Evolutionary conservation across 2,797 vertebrate genomes (phyloP).

Genomic region (Alcedo quadribrachys): DNA sequence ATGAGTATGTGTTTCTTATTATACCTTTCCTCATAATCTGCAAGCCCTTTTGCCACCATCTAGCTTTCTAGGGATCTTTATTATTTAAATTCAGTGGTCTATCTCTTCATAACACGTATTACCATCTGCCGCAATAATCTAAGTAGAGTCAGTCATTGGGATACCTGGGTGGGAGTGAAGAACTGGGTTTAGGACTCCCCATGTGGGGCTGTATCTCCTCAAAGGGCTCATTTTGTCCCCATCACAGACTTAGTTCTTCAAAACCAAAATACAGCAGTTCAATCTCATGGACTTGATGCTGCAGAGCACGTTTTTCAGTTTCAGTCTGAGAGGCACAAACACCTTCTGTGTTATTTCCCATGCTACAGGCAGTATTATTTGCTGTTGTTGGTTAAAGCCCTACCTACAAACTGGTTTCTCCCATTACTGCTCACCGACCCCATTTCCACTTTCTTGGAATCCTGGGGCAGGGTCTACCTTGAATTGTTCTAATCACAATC

Average conservation of each 20-base stretch:
- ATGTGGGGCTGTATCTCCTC: not conserved
- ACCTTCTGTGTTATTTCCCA: not conserved
- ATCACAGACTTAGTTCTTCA: not conserved
- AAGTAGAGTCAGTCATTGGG: not conserved
- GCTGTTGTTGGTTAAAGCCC: not conserved
- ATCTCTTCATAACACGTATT: not conserved
- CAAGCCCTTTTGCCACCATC: not conserved
- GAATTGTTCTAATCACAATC: not conserved
- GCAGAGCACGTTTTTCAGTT: not conserved
- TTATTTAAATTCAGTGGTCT: not conserved
- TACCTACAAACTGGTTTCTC: not conserved
- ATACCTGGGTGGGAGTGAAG: not conserved
- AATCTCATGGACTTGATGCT: not conserved
- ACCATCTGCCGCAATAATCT: not conserved
- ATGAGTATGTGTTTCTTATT: not conserved
- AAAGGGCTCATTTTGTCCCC: accelerated
- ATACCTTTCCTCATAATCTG: not conserved
- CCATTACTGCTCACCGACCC: not conserved
- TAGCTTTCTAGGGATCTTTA: not conserved
- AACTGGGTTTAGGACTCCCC: not conserved
- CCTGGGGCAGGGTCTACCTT: not conserved
- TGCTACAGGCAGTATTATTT: not conserved
- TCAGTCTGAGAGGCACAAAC: not conserved
- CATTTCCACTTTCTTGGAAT: not conserved
- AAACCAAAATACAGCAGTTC: not conserved